phyloP scores from a whole-genome alignment of 2,113 vertebrate species.

The Hemiscyllium ocellatum region DNA sequence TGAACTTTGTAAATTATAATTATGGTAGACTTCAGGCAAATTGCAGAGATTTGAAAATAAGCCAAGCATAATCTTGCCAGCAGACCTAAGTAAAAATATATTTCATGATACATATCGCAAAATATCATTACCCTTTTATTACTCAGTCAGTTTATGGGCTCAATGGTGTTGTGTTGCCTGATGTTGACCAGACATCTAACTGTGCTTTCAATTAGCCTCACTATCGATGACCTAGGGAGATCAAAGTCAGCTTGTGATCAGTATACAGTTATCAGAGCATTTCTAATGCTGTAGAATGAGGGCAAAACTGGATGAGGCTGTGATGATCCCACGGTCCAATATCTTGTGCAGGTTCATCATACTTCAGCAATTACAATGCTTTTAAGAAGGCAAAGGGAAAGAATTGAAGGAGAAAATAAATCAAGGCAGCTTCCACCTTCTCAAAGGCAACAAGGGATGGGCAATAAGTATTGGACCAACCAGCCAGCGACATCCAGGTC shows the following conservation, averaged over 20 bases:
- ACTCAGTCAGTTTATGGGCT: background rate
- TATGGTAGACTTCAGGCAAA: background rate
- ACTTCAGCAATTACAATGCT: background rate
- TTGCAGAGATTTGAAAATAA: background rate
- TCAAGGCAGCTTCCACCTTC: background rate
- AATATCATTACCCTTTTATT: background rate
- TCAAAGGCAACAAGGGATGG: too few species aligned
- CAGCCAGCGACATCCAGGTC: too few species aligned
- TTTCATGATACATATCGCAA: background rate
- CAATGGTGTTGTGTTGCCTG: background rate
- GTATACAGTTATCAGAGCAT: background rate
- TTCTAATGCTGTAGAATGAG: background rate
- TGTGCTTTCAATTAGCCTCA: background rate
- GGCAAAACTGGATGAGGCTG: background rate
- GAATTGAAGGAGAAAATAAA: background rate
- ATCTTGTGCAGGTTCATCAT: background rate
- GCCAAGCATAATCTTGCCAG: background rate
- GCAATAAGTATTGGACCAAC: too few species aligned
- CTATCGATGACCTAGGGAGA: background rate
- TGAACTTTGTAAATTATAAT: background rate
- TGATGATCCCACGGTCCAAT: background rate
- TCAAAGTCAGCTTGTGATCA: background rate
- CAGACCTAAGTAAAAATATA: background rate
- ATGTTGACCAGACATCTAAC: background rate
- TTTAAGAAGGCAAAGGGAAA: background rate